Evolutionary conservation across 2,113 vertebrate genomes (phyloP).

Genomic region (Urocynchramus pylzowi): DNA sequence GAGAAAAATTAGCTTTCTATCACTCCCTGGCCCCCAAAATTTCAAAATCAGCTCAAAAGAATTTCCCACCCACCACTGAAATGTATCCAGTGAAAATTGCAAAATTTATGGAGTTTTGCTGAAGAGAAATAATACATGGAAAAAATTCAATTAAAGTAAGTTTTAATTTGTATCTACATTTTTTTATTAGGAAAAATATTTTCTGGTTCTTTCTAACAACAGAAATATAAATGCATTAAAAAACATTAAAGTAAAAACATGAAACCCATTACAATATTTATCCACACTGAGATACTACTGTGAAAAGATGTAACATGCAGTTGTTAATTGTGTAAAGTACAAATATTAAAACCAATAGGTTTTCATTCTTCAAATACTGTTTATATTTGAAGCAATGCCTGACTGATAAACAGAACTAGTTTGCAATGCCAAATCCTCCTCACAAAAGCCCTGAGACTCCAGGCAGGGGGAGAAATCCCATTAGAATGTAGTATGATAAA

Average conservation of each 20-base stretch:
- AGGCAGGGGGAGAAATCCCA: neutral
- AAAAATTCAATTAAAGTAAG: neutral
- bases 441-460: neutral
- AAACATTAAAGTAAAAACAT: neutral
- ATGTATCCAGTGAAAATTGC: neutral
- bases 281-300: neutral
- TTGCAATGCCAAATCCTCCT: constrained; percentile 16
- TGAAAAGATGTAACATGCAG: neutral
- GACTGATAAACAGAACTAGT: neutral
- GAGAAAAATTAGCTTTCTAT: neutral
- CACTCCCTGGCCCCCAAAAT: neutral
- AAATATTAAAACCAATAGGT: neutral
- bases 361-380: neutral
- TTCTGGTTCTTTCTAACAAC: neutral
- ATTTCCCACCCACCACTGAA: neutral
- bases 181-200: neutral
- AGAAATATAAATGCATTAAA: neutral
- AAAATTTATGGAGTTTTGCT: neutral
- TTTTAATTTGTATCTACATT: neutral
- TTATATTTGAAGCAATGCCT: constrained; percentile 38
- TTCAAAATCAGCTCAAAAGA: neutral
- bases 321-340: neutral
- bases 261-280: neutral
- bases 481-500: neutral
- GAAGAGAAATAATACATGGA: neutral